phyloP scores from a whole-genome alignment of 2,888 invertebrate genomes.

The Tinea trinotella region DNA sequence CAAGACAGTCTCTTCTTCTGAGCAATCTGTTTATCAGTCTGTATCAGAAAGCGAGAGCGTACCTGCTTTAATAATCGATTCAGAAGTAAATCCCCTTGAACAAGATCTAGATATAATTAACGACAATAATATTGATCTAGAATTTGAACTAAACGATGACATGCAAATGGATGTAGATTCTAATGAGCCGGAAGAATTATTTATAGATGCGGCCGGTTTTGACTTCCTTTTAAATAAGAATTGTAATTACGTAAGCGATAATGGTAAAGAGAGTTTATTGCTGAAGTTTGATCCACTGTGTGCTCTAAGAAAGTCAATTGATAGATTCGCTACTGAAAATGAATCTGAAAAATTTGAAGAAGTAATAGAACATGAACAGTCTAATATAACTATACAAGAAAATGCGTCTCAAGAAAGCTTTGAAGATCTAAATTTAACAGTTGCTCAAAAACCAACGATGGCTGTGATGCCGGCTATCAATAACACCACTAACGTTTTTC shows the following conservation, averaged over 20 bases:
- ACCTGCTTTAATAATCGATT: neutral
- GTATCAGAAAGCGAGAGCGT: neutral
- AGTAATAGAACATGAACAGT: conserved; percentile 24
- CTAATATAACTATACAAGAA: conserved; percentile 31
- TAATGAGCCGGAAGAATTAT: conserved; percentile 44
- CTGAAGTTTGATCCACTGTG: conserved; percentile 63
- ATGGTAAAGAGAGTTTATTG: conserved; percentile 63
- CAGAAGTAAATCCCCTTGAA: neutral
- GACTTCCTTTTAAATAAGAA: conserved; percentile 61
- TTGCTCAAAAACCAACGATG: conserved; percentile 56
- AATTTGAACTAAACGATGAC: neutral
- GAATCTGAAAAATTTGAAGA: conserved; percentile 43
- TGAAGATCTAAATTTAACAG: conserved; percentile 42
- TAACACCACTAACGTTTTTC: conserved; percentile 34
- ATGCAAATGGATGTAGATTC: neutral
- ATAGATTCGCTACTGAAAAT: conserved; percentile 44
- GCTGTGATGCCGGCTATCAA: conserved; percentile 58
- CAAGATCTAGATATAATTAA: neutral
- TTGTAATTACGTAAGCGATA: conserved; percentile 47
- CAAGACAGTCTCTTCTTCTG: neutral
- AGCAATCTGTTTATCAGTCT: neutral
- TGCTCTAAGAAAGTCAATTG: conserved; percentile 50
- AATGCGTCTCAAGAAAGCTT: conserved; percentile 33
- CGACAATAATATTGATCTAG: neutral
- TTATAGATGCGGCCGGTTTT: conserved; percentile 61